A percentile compares a stretch with the other conserved stretches of the same genome.
Evolutionary conservation across 2,113 vertebrate species (phyloP).

Genomic region (Lophius piscatorius): DNA sequence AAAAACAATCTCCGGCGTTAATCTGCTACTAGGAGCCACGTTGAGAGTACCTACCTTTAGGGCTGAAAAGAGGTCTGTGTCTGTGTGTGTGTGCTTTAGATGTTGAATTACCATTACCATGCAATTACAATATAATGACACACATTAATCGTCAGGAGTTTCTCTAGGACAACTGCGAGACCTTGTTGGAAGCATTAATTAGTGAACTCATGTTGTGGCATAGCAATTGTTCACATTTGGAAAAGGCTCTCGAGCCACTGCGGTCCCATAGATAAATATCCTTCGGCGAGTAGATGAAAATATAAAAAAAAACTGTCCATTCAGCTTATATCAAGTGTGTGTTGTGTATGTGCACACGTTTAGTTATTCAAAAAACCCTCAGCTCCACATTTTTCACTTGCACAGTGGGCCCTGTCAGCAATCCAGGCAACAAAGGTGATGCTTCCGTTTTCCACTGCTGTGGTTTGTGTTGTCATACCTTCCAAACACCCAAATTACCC

Average conservation of each 20-base stretch:
- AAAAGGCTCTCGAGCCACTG: slow-evolving; percentile 53
- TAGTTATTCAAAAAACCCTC: slow-evolving; percentile 9
- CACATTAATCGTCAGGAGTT: slow-evolving; percentile 74
- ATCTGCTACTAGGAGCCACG: slow-evolving; percentile 61
- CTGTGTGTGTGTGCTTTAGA: slow-evolving; percentile 56
- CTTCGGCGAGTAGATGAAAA: slow-evolving; percentile 74
- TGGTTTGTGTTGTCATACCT: background rate
- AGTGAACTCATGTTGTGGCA: slow-evolving; percentile 60
- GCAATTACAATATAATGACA: slow-evolving; percentile 79
- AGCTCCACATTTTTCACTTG: slow-evolving; percentile 13
- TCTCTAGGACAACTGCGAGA: slow-evolving; percentile 52
- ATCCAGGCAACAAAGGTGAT: slow-evolving; percentile 8
- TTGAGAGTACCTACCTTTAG: slow-evolving; percentile 58
- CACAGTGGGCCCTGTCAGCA: slow-evolving; percentile 32
- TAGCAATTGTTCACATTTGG: slow-evolving; percentile 66
- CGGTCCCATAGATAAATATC: slow-evolving; percentile 77
- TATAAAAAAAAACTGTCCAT: slow-evolving; percentile 71
- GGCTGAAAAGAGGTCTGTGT: slow-evolving; percentile 55
- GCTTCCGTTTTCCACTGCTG: slow-evolving; percentile 3
- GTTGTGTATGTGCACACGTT: background rate
- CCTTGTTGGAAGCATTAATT: slow-evolving; percentile 72
- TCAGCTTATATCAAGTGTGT: slow-evolving; percentile 5
- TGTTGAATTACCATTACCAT: slow-evolving; percentile 70
- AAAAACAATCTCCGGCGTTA: slow-evolving; percentile 64
- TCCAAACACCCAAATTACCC: background rate